Conservation (phyloP, 2,888 invertebrate species). For the Diaprepes abbreviatus region DNA sequence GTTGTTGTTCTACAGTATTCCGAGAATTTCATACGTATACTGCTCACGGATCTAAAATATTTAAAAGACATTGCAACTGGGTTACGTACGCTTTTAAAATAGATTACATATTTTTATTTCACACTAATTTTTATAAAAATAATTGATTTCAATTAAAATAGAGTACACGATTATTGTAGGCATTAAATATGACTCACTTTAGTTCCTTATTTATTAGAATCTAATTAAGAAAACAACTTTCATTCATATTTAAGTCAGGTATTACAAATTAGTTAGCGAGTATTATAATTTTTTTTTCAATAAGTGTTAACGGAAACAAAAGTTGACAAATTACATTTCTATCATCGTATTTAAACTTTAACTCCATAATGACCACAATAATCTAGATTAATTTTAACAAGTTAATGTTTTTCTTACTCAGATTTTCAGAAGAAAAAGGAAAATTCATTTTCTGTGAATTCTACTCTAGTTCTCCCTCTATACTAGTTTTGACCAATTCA, state of each 20-base stretch:
- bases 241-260: neutral
- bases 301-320: too few relatives aligned
- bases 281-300: too few relatives aligned
- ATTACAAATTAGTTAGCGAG: too few relatives aligned
- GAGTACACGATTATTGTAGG: neutral
- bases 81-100: neutral
- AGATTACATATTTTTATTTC: neutral
- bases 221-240: neutral
- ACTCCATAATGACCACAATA: too few relatives aligned
- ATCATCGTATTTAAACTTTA: too few relatives aligned
- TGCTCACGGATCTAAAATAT: conserved; percentile 1
- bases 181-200: neutral
- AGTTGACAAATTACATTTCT: too few relatives aligned
- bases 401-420: too few relatives aligned
- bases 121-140: neutral
- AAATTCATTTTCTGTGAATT: too few relatives aligned
- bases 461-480: too few relatives aligned
- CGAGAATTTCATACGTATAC: neutral
- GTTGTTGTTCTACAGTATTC: neutral
- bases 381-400: too few relatives aligned
- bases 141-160: neutral
- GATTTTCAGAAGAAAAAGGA: too few relatives aligned
- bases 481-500: too few relatives aligned
- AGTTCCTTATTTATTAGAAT: neutral
- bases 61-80: neutral